Evolutionary conservation across 2,888 invertebrate species (phyloP).

Genomic region (Augochlorella aurata): DNA sequence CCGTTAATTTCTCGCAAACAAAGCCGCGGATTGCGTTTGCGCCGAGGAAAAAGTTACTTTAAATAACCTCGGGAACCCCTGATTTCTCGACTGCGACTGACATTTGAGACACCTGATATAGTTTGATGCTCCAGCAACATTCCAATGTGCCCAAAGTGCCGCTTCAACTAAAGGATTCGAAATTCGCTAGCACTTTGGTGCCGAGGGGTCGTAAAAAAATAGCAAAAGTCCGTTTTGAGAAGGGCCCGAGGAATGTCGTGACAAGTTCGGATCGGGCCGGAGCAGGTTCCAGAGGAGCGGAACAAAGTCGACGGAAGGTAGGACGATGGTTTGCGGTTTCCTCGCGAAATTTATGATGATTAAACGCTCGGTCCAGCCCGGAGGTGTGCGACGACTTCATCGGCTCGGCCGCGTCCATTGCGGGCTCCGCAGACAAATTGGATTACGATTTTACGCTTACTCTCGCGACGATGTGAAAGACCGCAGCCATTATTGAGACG

Average conservation of each 20-base stretch:
- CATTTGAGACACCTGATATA: no score
- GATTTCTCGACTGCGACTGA: no score
- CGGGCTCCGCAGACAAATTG: constrained; percentile 74
- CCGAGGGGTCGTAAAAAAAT: not conserved
- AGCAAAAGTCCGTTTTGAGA: not conserved
- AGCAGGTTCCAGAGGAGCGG: constrained; percentile 20
- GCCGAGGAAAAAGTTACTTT: no score
- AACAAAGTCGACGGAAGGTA: constrained; percentile 48
- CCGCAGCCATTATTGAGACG: constrained; percentile 61
- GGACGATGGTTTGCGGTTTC: constrained; percentile 78
- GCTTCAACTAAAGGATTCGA: not conserved
- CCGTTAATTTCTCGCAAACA: no score
- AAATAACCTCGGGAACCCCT: no score
- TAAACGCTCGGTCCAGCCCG: constrained; percentile 74
- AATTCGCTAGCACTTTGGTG: not conserved
- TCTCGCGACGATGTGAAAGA: constrained; percentile 59
- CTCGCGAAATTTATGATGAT: constrained; percentile 81
- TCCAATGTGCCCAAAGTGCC: not conserved
- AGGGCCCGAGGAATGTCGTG: constrained; percentile 18
- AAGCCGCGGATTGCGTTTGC: no score
- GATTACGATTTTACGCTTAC: constrained; percentile 77
- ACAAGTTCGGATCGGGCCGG: constrained; percentile 8
- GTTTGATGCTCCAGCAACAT: no score
- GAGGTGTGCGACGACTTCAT: constrained; percentile 76
- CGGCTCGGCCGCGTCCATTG: constrained; percentile 70